Percentiles rank a stretch among this genome's conserved stretches.
phyloP scores from a whole-genome alignment of 2,888 invertebrate genomes.

The Ommatoiulus sabulosus region DNA sequence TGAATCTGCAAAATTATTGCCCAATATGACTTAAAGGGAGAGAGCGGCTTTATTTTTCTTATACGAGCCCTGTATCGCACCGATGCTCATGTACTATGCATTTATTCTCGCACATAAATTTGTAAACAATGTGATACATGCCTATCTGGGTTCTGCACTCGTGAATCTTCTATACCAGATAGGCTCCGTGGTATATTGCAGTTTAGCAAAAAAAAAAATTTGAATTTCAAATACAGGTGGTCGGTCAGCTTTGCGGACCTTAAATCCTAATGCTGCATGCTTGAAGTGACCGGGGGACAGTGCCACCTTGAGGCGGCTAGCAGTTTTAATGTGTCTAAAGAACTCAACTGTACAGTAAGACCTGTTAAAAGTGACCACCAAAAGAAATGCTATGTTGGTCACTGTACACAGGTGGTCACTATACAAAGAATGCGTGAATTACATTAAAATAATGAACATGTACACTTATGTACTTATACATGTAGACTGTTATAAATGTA shows the following conservation, averaged over 20 bases:
- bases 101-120: conserved; percentile 22
- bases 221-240: conserved; percentile 13
- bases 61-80: neutral
- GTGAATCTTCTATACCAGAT: neutral
- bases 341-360: too few species aligned
- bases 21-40: conserved; percentile 18
- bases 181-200: neutral
- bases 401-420: too few species aligned
- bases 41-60: neutral
- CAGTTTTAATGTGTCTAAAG: too few species aligned
- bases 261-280: neutral
- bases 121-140: conserved; percentile 34
- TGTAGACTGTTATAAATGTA: too few species aligned
- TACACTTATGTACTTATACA: too few species aligned
- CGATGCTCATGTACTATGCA: neutral
- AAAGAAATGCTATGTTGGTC: too few species aligned
- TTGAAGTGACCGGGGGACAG: neutral
- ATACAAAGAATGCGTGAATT: too few species aligned
- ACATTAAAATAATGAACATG: too few species aligned
- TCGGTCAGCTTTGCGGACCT: too few species aligned
- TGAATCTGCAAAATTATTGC: conserved; percentile 26
- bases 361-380: too few species aligned
- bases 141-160: conserved; percentile 34
- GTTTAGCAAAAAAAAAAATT: neutral
- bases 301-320: neutral